A percentile compares a stretch with the other conserved stretches of the same genome.
phyloP scores from a whole-genome alignment of 2,797 vertebrate species.

The Phataginus tricuspis region DNA sequence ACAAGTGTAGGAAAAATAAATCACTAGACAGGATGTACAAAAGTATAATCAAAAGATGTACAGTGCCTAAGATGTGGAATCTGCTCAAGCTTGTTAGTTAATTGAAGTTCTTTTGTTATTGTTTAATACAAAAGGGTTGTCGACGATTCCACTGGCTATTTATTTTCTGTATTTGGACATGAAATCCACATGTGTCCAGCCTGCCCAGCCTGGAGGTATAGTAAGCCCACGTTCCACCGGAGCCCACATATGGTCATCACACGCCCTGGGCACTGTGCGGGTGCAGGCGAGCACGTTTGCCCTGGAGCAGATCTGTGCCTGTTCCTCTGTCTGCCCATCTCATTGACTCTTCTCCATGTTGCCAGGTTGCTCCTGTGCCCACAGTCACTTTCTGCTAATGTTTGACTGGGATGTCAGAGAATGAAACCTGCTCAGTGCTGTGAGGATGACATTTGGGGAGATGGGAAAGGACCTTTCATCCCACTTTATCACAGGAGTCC shows the following conservation, averaged over 20 bases:
- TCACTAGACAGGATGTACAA: background rate
- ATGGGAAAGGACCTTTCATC: background rate
- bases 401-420: background rate
- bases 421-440: background rate
- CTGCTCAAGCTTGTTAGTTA: background rate
- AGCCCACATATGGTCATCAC: background rate
- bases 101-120: background rate
- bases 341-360: background rate
- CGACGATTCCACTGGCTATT: background rate
- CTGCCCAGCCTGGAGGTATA: background rate
- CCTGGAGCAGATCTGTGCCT: background rate
- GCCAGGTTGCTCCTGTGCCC: background rate
- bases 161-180: background rate
- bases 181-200: background rate
- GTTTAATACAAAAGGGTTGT: background rate
- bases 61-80: background rate
- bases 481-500: background rate
- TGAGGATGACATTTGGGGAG: background rate
- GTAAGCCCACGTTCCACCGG: background rate
- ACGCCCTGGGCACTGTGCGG: fast-evolving
- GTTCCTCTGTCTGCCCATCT: background rate
- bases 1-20: background rate
- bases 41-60: background rate
- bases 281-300: fast-evolving
- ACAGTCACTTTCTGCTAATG: no score